Evolutionary conservation across 2,113 vertebrate species (phyloP).

Genomic region (Romanogobio albipinnatus): DNA sequence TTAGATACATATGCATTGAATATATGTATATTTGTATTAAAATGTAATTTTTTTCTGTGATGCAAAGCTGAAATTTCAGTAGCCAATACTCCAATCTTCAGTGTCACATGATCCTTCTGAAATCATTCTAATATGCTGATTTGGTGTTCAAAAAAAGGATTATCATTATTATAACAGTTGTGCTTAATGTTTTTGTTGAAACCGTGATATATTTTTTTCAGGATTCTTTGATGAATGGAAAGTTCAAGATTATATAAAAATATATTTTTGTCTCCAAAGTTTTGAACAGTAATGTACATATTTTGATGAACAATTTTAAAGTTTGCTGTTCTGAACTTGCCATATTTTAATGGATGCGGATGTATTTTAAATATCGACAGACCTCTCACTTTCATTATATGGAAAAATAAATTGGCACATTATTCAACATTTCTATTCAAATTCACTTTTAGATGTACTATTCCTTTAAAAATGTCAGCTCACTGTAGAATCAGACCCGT

Average conservation of each 20-base stretch:
- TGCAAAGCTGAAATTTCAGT: too few species aligned
- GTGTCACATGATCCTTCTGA: not conserved
- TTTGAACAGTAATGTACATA: not conserved
- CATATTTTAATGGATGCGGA: not conserved
- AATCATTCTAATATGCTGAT: not conserved
- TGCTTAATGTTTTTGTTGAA: not conserved
- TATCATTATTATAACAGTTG: not conserved
- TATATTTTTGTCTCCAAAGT: not conserved
- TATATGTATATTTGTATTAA: not conserved
- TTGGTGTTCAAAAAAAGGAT: not conserved
- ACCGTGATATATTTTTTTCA: not conserved
- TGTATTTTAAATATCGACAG: not conserved
- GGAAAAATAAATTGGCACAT: not conserved
- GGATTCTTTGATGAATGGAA: not conserved
- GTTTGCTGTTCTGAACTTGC: not conserved
- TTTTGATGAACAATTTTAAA: not conserved
- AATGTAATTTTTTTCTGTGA: too few species aligned
- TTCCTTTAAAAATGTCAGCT: not conserved
- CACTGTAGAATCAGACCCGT: not conserved
- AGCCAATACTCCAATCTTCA: not conserved
- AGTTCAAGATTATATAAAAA: not conserved
- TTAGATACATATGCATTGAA: too few species aligned
- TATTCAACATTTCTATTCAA: not conserved
- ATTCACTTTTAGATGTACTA: not conserved
- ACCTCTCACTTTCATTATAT: not conserved